Conservation (phyloP, 2,113 vertebrate genomes). For the Miniopterus natalensis region DNA sequence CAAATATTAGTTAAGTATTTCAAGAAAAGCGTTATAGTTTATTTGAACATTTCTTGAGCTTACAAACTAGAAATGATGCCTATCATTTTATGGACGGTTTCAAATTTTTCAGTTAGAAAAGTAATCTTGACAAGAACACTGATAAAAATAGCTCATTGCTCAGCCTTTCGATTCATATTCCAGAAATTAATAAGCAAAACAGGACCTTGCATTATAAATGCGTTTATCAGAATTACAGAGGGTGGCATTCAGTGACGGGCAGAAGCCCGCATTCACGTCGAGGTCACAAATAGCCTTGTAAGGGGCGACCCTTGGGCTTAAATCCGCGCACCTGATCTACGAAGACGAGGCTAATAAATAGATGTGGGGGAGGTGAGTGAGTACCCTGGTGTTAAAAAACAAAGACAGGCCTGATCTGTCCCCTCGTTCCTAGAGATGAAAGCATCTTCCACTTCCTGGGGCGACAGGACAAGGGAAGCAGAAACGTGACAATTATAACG, state of each 20-base stretch:
- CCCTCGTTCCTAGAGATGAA: constrained; percentile 26
- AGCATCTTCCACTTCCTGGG: background rate
- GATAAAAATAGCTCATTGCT: constrained; percentile 20
- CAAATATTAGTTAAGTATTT: background rate
- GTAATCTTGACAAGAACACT: background rate
- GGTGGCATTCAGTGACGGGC: constrained; percentile 38
- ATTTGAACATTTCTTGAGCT: background rate
- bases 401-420: background rate
- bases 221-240: constrained; percentile 23
- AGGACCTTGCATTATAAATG: constrained; percentile 10
- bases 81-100: background rate
- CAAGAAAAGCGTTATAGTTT: background rate
- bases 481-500: constrained; percentile 38
- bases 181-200: constrained; percentile 55
- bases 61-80: background rate
- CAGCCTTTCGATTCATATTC: constrained; percentile 55
- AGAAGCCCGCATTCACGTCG: background rate
- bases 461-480: background rate
- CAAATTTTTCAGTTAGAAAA: background rate
- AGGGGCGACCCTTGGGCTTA: background rate
- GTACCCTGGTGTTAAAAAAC: background rate
- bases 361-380: background rate
- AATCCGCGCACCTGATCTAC: background rate
- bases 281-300: constrained; percentile 2
- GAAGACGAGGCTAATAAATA: background rate